phyloP scores from a whole-genome alignment of 2,113 vertebrate genomes.

The Scomber colias region DNA sequence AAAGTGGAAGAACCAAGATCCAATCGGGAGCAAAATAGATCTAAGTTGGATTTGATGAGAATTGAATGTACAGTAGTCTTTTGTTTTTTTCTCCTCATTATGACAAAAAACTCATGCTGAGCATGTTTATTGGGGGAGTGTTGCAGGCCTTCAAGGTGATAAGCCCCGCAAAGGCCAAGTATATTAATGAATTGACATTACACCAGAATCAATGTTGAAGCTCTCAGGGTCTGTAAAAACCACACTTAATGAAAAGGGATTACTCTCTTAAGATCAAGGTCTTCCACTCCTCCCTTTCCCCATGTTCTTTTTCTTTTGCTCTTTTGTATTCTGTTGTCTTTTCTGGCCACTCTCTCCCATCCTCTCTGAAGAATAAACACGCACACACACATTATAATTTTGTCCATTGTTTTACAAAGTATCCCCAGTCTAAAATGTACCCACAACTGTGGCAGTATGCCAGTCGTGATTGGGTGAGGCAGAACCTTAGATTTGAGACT shows the following conservation, averaged over 20 bases:
- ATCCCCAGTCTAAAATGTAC: not conserved
- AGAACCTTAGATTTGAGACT: no score
- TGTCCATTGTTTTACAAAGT: constrained; percentile 15
- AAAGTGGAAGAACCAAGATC: constrained; percentile 43
- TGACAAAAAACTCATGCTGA: constrained; percentile 37
- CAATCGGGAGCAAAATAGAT: constrained; percentile 31
- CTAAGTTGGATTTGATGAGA: constrained; percentile 41
- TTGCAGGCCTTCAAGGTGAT: constrained; percentile 64
- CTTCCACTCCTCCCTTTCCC: constrained; percentile 45
- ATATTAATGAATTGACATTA: constrained; percentile 83
- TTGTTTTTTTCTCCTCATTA: constrained; percentile 2
- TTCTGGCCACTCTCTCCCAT: not conserved
- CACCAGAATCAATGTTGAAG: constrained; percentile 79
- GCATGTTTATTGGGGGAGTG: constrained; percentile 31
- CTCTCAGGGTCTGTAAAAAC: constrained; percentile 74
- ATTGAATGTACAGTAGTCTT: not conserved
- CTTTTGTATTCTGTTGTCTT: constrained; percentile 43
- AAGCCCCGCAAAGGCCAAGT: constrained; percentile 46
- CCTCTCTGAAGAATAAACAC: constrained; percentile 27
- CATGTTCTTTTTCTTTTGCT: constrained; percentile 33
- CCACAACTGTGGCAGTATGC: no score
- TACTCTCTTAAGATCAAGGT: constrained; percentile 82
- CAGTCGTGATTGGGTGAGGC: no score
- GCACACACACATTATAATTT: constrained; percentile 15
- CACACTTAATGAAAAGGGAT: constrained; percentile 83